Percentiles rank a stretch among this genome's conserved stretches.
Evolutionary conservation across 1,140 invertebrate species (phyloP).

Genomic region (Patella vulgata): DNA sequence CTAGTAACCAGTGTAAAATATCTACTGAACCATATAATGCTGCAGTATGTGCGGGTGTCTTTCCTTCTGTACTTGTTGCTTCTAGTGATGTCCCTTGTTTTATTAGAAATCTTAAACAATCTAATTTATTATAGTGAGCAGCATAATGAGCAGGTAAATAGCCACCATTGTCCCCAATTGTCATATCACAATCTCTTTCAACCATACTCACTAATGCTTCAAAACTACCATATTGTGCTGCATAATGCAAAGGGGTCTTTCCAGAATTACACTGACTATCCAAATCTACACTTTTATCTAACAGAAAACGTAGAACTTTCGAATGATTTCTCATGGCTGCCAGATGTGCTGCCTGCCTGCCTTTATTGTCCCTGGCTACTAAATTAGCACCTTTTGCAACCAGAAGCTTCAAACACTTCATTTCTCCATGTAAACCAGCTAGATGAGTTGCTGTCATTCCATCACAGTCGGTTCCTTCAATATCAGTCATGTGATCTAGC

Average conservation of each 20-base stretch:
- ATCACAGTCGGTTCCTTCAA: constrained; percentile 51
- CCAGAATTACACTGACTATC: constrained; percentile 48
- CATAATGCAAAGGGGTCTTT: constrained; percentile 59
- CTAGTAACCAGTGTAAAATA: constrained; percentile 62
- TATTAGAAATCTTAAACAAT: constrained; percentile 59
- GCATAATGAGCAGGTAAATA: constrained; percentile 58
- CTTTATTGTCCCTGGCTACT: constrained; percentile 48
- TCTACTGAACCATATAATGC: constrained; percentile 54
- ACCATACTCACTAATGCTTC: constrained; percentile 55
- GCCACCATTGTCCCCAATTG: constrained; percentile 56
- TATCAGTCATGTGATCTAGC: constrained; percentile 38
- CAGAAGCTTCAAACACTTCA: constrained; percentile 48
- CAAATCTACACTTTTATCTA: constrained; percentile 53
- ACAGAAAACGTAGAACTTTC: constrained; percentile 50
- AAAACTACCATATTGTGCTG: constrained; percentile 60
- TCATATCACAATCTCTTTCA: constrained; percentile 62
- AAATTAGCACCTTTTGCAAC: constrained; percentile 51
- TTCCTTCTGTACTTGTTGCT: constrained; percentile 53
- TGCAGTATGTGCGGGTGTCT: constrained; percentile 59
- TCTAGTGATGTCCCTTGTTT: constrained; percentile 59
- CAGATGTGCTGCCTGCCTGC: constrained; percentile 54
- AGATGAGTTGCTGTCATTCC: constrained; percentile 56
- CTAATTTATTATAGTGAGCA: constrained; percentile 55
- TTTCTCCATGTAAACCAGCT: constrained; percentile 59
- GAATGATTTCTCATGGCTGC: constrained; percentile 58